Percentiles rank a stretch among this genome's conserved stretches.
Evolutionary conservation across 1,140 invertebrate genomes (phyloP).

Genomic region (Bombus breviceps): DNA sequence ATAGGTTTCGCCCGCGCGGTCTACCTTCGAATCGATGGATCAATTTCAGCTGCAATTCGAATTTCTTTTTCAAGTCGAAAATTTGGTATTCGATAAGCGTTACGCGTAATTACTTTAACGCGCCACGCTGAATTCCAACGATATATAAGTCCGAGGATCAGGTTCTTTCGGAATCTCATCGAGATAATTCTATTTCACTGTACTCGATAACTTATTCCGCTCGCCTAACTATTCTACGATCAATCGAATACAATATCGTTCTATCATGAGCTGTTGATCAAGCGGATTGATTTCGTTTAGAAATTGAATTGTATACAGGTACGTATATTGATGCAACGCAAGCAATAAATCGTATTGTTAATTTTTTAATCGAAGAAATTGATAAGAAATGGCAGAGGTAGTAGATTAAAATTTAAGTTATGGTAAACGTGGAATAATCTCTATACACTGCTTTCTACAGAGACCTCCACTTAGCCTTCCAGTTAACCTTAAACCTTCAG

Average conservation of each 20-base stretch:
- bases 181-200: constrained; percentile 20
- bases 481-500: constrained; percentile 15
- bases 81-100: constrained; percentile 28
- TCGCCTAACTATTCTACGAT: constrained; percentile 31
- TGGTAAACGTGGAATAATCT: constrained; percentile 6
- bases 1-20: not conserved
- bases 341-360: not conserved
- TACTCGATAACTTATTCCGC: constrained; percentile 5
- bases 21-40: constrained; percentile 26
- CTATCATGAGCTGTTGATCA: not conserved
- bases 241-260: constrained; percentile 1
- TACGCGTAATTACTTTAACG: constrained; percentile 32
- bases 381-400: not conserved
- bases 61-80: not conserved
- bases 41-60: constrained; percentile 23
- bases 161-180: constrained; percentile 3
- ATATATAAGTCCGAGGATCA: not conserved
- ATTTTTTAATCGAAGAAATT: not conserved
- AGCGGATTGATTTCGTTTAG: too few relatives aligned
- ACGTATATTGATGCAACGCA: not conserved
- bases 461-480: not conserved
- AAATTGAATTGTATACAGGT: too few relatives aligned
- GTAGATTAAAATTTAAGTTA: not conserved
- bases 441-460: not conserved
- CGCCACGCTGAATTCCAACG: not conserved